Evolutionary conservation across 2,113 vertebrate genomes (phyloP).

Genomic region (Gopherus evgoodei): DNA sequence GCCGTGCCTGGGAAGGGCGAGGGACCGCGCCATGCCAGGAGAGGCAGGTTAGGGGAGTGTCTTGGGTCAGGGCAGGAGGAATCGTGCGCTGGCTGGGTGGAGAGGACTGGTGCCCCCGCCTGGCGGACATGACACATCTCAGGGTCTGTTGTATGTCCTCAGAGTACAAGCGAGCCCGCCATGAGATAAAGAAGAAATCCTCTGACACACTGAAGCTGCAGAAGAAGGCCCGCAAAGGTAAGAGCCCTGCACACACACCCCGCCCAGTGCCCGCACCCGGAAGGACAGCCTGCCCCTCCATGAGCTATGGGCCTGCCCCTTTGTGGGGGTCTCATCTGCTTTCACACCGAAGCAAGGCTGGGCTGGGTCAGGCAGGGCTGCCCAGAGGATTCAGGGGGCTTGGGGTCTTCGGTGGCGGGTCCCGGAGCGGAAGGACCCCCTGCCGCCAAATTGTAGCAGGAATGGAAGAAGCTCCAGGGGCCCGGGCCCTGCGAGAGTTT

Average conservation of each 20-base stretch:
- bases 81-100: background rate
- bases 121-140: rapidly evolving
- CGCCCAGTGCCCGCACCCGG: rapidly evolving
- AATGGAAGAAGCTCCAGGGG: too few species aligned
- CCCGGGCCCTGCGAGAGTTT: too few species aligned
- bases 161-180: slow-evolving; percentile 98
- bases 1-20: too few species aligned
- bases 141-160: slow-evolving; percentile 3
- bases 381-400: too few species aligned
- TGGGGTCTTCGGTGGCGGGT: too few species aligned
- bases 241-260: background rate
- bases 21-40: background rate
- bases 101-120: background rate
- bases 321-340: background rate
- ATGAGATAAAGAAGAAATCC: slow-evolving; percentile 98
- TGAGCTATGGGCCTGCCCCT: background rate
- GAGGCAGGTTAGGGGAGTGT: background rate
- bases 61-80: background rate
- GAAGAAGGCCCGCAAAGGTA: slow-evolving; percentile 98
- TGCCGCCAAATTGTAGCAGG: too few species aligned
- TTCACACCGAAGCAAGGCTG: background rate
- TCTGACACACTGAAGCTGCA: slow-evolving; percentile 97
- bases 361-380: too few species aligned
- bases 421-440: too few species aligned
- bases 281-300: background rate